Base-by-base conservation (phyloP, 2,797 vertebrate genomes). In the Taenioides sp. region DNA sequence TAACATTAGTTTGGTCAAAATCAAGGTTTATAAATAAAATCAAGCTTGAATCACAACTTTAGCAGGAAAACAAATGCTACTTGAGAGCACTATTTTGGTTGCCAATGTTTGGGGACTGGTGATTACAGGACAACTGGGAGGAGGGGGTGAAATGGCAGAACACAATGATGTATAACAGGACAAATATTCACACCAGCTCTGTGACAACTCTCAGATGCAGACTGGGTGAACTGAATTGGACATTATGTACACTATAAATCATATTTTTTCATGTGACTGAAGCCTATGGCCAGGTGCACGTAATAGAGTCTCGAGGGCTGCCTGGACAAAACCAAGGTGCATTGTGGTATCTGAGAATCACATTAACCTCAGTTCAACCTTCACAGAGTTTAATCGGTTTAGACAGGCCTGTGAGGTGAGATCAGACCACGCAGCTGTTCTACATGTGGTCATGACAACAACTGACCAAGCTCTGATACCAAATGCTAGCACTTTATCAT, bases 101-200 rank as follows among this genome's bases (percentile, higher is more conserved):
- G 82, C 87, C 80, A 85, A 87, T 86, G 88, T 91, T 88, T 85
- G 79, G 77, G 64, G 43, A 47, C 85, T 81, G 77, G 79, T 88
- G 78, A 90, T 88, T 86, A 87, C 81, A 80, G 76, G 80, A 73
- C 91, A 79, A 78, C 79, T 78, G 88, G 87, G 89, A 88, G 86
- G 72, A 87, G 83, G 85, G 88, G 88, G 88, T 89, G 86, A 80
- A 88, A 91, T 88, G 80, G 84, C 84, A 87, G 82, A 87, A 82
- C 88, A 81, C 71, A 1, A 84, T 83, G 86, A 91, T 86, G 84
- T 86, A 88, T 2, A 18, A 60, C 58, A 9, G 31, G 75, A 78
- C 7, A 23, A 78, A 69, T 74, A 85, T 76, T 83, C 79, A 71
- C 68, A 17, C 58, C 20, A n/a, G 75, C 80, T 31, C 59, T 20